Conservation (phyloP, 1,140 invertebrate species). For the Drosophila erecta region DNA sequence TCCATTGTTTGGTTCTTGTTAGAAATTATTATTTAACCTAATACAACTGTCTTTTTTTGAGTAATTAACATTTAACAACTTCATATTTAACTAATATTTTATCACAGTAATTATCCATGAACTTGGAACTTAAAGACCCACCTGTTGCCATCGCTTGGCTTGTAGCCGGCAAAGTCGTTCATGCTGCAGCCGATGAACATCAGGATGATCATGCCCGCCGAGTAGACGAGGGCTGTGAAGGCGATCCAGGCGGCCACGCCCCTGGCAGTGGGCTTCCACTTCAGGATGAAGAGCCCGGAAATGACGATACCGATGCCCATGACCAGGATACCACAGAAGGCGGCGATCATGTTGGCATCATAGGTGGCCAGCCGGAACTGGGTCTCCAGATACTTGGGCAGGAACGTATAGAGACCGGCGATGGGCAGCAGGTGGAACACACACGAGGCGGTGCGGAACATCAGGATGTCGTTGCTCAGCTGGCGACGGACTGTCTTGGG, state of each 20-base stretch:
- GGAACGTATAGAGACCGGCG: slow-evolving; percentile 95
- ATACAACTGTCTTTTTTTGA: too few relatives aligned
- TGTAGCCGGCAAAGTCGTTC: slow-evolving; percentile 91
- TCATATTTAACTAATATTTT: too few relatives aligned
- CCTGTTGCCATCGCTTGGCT: slow-evolving; percentile 57
- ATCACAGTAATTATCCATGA: too few relatives aligned
- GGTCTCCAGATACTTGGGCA: slow-evolving; percentile 96
- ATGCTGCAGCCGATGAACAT: slow-evolving; percentile 96
- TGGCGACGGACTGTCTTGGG: slow-evolving; percentile 93
- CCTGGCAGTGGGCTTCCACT: slow-evolving; percentile 92
- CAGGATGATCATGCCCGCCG: slow-evolving; percentile 93
- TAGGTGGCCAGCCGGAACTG: slow-evolving; percentile 95
- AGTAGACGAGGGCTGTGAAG: slow-evolving; percentile 93
- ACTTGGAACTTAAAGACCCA: slow-evolving; percentile 7
- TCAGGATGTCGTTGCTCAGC: slow-evolving; percentile 94
- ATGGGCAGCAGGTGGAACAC: slow-evolving; percentile 96
- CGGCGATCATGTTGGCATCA: slow-evolving; percentile 95
- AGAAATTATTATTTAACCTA: too few relatives aligned
- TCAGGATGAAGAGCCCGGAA: slow-evolving; percentile 93
- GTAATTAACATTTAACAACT: too few relatives aligned
- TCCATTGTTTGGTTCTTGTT: too few relatives aligned
- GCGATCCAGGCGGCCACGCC: slow-evolving; percentile 96
- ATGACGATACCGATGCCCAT: slow-evolving; percentile 96
- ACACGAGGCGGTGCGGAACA: slow-evolving; percentile 94
- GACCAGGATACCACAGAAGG: slow-evolving; percentile 95